Evolutionary conservation across 1,140 invertebrate species (phyloP).

Genomic region (Megalonaias nervosa): DNA sequence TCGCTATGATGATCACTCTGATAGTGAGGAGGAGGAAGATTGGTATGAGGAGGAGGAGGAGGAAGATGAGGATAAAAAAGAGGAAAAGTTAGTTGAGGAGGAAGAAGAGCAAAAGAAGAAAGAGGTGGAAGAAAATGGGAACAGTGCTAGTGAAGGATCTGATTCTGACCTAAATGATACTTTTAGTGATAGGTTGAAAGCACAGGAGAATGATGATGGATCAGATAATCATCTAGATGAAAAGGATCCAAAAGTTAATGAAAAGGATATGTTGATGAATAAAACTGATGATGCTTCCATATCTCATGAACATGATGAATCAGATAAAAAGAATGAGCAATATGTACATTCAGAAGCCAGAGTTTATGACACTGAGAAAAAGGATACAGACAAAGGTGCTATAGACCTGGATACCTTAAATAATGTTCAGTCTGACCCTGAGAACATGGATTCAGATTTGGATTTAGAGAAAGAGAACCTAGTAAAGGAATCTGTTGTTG

Average conservation of each 20-base stretch:
- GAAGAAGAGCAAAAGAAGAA: neutral
- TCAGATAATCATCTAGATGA: neutral
- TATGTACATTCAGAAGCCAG: neutral
- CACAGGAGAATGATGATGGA: neutral
- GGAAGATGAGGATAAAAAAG: neutral
- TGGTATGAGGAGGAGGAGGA: neutral
- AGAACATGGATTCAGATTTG: too few species aligned
- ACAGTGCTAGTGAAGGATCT: neutral
- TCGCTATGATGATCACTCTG: conserved; percentile 28
- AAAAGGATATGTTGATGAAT: neutral
- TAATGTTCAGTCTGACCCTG: too few species aligned
- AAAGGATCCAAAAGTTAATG: neutral
- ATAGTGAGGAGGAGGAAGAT: conserved; percentile 35
- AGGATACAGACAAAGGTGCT: neutral
- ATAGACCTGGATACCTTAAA: too few species aligned
- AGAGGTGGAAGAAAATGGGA: neutral
- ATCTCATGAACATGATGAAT: neutral
- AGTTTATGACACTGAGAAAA: neutral
- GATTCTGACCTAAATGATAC: neutral
- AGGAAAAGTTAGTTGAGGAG: neutral
- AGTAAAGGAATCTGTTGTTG: too few species aligned
- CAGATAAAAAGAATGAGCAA: neutral
- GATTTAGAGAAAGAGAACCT: too few species aligned
- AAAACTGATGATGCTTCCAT: neutral
- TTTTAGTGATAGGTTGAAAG: neutral